Conservation (phyloP, 1,140 invertebrate genomes). For the Probaryconus sp. region DNA sequence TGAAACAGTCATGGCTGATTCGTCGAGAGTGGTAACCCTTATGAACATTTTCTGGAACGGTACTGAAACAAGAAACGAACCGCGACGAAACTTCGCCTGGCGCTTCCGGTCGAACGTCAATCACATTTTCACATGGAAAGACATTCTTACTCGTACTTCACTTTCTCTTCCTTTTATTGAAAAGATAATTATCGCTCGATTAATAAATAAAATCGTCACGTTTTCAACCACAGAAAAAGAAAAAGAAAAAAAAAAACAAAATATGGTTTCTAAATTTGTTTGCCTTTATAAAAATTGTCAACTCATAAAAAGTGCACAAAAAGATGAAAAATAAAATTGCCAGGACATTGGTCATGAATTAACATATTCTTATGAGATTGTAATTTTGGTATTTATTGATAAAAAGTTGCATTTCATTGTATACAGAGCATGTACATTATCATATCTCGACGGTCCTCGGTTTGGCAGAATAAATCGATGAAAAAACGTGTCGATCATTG, state of each 20-base stretch:
- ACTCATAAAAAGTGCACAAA: too few species aligned
- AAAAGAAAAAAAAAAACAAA: too few species aligned
- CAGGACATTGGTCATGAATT: conserved; percentile 35
- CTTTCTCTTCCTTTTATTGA: too few species aligned
- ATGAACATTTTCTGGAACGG: conserved; percentile 17
- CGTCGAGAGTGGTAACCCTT: conserved; percentile 49
- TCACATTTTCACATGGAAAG: conserved; percentile 12
- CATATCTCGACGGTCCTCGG: conserved; percentile 24
- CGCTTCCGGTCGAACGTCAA: conserved; percentile 1
- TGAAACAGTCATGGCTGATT: conserved; percentile 57
- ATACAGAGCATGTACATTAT: conserved; percentile 35
- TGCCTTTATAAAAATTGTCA: too few species aligned
- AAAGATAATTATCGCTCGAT: too few species aligned
- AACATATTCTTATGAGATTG: neutral
- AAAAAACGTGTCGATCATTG: conserved; percentile 41
- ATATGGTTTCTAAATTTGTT: too few species aligned
- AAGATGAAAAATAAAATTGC: neutral
- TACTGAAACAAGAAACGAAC: conserved; percentile 47
- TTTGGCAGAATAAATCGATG: conserved; percentile 19
- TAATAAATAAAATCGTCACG: too few species aligned
- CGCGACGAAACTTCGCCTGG: conserved; percentile 37
- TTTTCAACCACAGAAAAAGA: too few species aligned
- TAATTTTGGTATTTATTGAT: conserved; percentile 34
- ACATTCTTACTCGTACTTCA: neutral
- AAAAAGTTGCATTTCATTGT: conserved; percentile 30